Evolutionary conservation across 2,113 vertebrate species (phyloP).

Genomic region (Charina bottae): DNA sequence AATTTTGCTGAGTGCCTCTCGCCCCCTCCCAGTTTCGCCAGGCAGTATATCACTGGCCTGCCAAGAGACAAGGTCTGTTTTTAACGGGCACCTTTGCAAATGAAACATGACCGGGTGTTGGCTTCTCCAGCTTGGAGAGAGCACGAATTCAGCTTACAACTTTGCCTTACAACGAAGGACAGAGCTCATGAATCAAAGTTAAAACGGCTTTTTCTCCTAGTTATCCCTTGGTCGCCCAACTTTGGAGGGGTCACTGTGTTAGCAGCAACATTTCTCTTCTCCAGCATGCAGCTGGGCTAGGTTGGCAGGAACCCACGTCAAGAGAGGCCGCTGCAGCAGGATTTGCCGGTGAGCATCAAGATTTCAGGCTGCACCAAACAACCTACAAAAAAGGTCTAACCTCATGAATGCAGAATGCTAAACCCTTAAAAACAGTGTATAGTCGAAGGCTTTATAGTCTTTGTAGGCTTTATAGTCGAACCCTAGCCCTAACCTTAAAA

Average conservation of each 20-base stretch:
- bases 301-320: too few species aligned
- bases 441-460: too few species aligned
- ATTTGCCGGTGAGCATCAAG: background rate
- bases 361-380: background rate
- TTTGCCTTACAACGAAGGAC: conserved; percentile 7
- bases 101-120: background rate
- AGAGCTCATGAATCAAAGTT: conserved; percentile 25
- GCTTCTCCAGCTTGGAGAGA: background rate
- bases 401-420: too few species aligned
- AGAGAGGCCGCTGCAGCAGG: background rate
- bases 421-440: too few species aligned
- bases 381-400: background rate
- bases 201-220: background rate
- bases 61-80: background rate
- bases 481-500: too few species aligned
- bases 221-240: background rate
- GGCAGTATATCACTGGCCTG: background rate
- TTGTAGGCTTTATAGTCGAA: too few species aligned
- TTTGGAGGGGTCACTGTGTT: background rate
- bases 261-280: accelerated
- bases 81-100: background rate
- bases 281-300: background rate
- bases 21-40: background rate
- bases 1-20: background rate
- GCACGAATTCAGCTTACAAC: conserved; percentile 40